Percentiles rank a stretch among this genome's conserved stretches.
These are phyloP conservation scores for rat (Rattus norvegicus) DNA, from an alignment of 2,113 vertebrate species.

Conservation along the genomic window DNA sequence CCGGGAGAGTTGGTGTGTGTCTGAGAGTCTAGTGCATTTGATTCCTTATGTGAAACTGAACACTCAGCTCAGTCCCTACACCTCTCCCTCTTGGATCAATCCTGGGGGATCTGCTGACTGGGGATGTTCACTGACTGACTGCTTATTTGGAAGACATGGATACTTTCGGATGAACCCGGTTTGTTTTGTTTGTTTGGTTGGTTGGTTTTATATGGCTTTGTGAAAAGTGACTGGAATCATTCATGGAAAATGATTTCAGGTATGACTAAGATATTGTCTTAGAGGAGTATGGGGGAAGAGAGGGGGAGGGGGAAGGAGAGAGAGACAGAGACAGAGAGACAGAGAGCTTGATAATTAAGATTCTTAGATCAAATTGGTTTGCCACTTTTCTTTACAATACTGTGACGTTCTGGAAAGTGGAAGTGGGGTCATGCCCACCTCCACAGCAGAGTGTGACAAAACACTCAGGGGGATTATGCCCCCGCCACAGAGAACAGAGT, in stretches of 20 bases:
- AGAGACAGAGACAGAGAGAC: neutral
- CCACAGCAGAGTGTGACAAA: neutral
- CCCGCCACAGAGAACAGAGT: neutral
- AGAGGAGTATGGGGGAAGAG: neutral
- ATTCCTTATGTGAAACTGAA: neutral
- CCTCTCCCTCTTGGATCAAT: neutral
- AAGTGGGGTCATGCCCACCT: neutral
- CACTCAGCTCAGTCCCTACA: neutral
- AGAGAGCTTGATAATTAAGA: neutral
- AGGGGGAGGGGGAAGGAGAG: too few relatives aligned
- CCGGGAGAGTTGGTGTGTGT: neutral
- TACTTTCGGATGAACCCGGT: neutral
- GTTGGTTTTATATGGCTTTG: neutral
- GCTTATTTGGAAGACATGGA: neutral
- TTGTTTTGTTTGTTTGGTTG: neutral
- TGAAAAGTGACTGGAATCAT: neutral
- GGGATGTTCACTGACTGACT: neutral
- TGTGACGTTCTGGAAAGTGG: slow-evolving; percentile 6
- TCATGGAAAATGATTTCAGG: neutral
- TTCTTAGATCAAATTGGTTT: neutral
- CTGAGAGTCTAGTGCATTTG: neutral
- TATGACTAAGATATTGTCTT: neutral
- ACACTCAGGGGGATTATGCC: neutral
- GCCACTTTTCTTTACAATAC: neutral
- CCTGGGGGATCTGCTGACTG: neutral